Base-by-base conservation (phyloP, 2,888 invertebrate genomes). In the Deilephila porcellus region DNA sequence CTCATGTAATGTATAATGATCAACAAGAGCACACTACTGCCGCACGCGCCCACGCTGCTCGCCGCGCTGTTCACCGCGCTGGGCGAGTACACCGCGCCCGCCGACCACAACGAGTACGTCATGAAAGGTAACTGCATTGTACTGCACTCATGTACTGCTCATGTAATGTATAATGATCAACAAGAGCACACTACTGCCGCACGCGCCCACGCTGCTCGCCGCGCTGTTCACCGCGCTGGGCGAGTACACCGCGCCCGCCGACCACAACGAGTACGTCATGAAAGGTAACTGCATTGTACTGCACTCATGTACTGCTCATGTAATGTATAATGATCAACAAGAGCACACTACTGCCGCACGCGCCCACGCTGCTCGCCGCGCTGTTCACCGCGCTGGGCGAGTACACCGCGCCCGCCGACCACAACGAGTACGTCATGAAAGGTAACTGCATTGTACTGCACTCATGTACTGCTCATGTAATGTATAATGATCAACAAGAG, bases 371-470 rank as follows among this genome's bases (percentile, higher is more conserved):
- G 34, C 98, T 99, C 20, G 14, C 67, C 4, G 25, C 25, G 73
- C 95, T 99, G 45, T 98, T 99, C 90, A 93, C 93, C 0, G 96
- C 97, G 25, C 94, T 99, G 73, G 96, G 96, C 8, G 93, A 96
- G 78, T 96, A 96, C 0, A 96, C 97, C 4, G 81, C 84, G 71
- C 88, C 89, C 34, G 97, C 98, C 0, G 96, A 97, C 79, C 99
- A 99, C 93, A 99, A 99, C 90, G 99, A 99, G 90, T 99, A 99
- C 87, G 96, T 98, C 8, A 99, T 99, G 99, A 99, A 99, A 95
- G 97, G 97, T 96, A 86, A 81, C 79, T 63, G 52, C 7, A 53
- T 17, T 56, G n/a, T 72, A 34, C 56, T 62, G 8, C 11, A 60
- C 14, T 60, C n/a, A 25, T 25, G 25, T 25, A n/a, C n/a, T n/a